phyloP scores from a whole-genome alignment of 2,113 vertebrate genomes.

The Hippocampus comes region DNA sequence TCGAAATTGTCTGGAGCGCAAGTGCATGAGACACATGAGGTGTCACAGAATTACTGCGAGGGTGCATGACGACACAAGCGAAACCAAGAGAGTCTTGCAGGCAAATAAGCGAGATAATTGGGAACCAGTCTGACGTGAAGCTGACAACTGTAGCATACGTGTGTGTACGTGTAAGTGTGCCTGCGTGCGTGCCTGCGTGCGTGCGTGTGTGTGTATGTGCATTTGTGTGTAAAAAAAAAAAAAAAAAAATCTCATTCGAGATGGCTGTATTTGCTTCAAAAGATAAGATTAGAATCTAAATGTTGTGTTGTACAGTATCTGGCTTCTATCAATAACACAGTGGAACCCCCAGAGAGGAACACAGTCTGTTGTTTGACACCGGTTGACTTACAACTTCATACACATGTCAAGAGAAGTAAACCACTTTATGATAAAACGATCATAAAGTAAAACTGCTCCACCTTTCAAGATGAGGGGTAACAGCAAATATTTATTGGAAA shows the following conservation, averaged over 20 bases:
- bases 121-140: background rate
- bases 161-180: background rate
- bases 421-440: background rate
- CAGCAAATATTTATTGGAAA: background rate
- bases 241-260: background rate
- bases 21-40: background rate
- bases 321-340: too few relatives aligned
- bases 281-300: background rate
- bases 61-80: background rate
- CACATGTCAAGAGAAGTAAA: background rate
- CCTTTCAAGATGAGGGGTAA: background rate
- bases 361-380: background rate
- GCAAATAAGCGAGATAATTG: conserved; percentile 1
- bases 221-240: background rate
- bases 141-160: background rate
- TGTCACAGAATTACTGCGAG: conserved; percentile 2
- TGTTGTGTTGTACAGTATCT: background rate
- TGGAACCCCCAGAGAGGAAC: too few relatives aligned
- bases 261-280: background rate
- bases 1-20: background rate
- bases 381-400: background rate
- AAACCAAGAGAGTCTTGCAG: background rate
- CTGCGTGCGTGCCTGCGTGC: too few relatives aligned
- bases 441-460: background rate
- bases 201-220: background rate